Evolutionary conservation across 2,113 vertebrate genomes (phyloP).

Genomic region (Psammodynastes pulverulentus): DNA sequence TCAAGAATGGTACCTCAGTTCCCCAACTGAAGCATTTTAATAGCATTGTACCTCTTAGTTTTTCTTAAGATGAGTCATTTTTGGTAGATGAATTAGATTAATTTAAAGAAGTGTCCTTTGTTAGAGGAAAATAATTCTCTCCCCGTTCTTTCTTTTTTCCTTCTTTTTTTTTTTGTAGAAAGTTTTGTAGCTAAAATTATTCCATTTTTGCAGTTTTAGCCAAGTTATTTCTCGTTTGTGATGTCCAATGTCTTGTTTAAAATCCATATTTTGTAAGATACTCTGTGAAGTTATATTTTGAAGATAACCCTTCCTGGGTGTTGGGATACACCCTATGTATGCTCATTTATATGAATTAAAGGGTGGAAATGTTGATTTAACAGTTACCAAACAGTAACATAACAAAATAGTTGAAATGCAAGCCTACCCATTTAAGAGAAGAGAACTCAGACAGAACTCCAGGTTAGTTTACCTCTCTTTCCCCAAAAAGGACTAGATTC

Average conservation of each 20-base stretch:
- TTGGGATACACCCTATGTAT: slow-evolving; percentile 35
- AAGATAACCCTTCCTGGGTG: slow-evolving; percentile 42
- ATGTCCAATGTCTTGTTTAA: slow-evolving; percentile 63
- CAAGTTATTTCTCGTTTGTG: slow-evolving; percentile 59
- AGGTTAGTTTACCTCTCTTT: neutral
- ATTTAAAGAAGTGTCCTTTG: slow-evolving; percentile 56
- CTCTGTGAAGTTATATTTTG: slow-evolving; percentile 50
- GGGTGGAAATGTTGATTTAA: neutral
- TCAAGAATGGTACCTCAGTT: slow-evolving; percentile 65
- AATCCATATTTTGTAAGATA: slow-evolving; percentile 49
- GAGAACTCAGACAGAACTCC: slow-evolving; percentile 1
- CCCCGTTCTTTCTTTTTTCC: neutral
- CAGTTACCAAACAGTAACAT: neutral
- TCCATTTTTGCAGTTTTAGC: slow-evolving; percentile 65
- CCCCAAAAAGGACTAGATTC: slow-evolving; percentile 14
- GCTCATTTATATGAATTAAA: slow-evolving; percentile 37
- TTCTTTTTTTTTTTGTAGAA: slow-evolving; percentile 45
- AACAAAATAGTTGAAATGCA: neutral
- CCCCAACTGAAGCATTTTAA: slow-evolving; percentile 66
- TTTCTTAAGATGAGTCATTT: slow-evolving; percentile 61
- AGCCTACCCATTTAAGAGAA: slow-evolving; percentile 35
- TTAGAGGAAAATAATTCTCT: neutral
- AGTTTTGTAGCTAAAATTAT: slow-evolving; percentile 70
- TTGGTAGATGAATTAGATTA: slow-evolving; percentile 57
- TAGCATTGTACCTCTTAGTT: slow-evolving; percentile 59